These are phyloP conservation scores for Tipula vernalis DNA, from an alignment of 2,888 invertebrate species.

Conservation along the genomic window DNA sequence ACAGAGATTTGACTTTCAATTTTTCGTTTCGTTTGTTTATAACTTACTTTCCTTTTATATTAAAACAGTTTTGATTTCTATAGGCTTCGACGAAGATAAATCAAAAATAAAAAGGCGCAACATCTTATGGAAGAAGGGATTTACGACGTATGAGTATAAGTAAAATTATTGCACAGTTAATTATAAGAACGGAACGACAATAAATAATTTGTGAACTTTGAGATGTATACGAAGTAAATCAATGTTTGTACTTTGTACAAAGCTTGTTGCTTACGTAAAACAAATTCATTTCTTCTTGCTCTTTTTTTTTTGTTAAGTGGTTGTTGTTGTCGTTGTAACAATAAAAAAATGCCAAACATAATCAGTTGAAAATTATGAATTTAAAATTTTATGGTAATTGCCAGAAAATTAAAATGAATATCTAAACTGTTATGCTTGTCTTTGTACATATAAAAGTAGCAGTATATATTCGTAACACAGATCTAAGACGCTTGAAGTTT, in stretches of 20 bases:
- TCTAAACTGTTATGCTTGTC: no score
- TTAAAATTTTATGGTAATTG: not conserved
- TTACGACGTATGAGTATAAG: not conserved
- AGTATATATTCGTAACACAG: no score
- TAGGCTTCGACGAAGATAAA: not conserved
- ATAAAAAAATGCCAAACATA: not conserved
- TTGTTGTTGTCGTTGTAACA: not conserved
- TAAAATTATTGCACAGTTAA: no score
- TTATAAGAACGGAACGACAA: not conserved
- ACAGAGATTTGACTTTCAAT: not conserved
- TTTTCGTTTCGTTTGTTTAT: not conserved
- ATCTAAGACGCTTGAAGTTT: no score
- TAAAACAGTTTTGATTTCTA: not conserved
- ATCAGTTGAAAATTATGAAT: not conserved
- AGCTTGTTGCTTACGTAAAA: not conserved
- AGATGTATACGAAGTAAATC: not conserved
- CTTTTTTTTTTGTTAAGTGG: not conserved
- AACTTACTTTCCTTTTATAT: not conserved
- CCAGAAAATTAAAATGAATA: no score
- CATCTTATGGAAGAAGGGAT: not conserved
- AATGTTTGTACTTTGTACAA: not conserved
- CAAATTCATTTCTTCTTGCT: not conserved
- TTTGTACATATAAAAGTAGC: no score
- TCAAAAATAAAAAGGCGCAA: not conserved
- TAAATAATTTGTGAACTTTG: not conserved